These are phyloP conservation scores for Phylloscopus trochilus DNA, from an alignment of 2,113 vertebrate genomes.

Conservation along the genomic window DNA sequence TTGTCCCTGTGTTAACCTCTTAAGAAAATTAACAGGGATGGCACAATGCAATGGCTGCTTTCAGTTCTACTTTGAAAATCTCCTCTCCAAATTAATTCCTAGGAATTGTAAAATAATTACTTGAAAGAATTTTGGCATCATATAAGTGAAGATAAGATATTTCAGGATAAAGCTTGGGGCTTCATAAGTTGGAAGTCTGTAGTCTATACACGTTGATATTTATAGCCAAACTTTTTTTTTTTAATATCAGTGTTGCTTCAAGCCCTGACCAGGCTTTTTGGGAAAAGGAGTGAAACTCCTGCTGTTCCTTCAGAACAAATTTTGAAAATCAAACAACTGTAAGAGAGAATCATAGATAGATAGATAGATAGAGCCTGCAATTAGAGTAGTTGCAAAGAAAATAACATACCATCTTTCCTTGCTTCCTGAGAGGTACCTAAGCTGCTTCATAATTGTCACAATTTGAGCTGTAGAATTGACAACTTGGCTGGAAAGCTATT, in stretches of 20 bases:
- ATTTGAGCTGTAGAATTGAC: conserved; percentile 5
- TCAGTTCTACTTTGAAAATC: neutral
- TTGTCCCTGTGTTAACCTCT: neutral
- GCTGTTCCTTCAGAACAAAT: neutral
- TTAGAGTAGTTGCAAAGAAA: neutral
- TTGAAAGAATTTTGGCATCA: neutral
- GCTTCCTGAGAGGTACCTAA: neutral
- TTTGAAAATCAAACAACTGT: neutral
- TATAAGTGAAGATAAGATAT: neutral
- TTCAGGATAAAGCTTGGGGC: neutral
- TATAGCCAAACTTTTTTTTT: neutral
- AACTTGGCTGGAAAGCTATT: conserved; percentile 16
- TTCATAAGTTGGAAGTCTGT: neutral
- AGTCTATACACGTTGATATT: neutral
- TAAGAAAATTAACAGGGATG: neutral
- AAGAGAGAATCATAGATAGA: neutral
- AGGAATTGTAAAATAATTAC: neutral
- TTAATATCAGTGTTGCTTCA: neutral
- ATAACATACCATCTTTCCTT: neutral
- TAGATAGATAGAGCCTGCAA: neutral
- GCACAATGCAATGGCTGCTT: neutral
- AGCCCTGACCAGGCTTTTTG: neutral
- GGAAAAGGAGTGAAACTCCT: neutral
- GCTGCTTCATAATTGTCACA: neutral
- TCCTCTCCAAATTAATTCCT: neutral